Base-by-base conservation (phyloP, 2,888 invertebrate species). In the Geophilus truncorum region DNA sequence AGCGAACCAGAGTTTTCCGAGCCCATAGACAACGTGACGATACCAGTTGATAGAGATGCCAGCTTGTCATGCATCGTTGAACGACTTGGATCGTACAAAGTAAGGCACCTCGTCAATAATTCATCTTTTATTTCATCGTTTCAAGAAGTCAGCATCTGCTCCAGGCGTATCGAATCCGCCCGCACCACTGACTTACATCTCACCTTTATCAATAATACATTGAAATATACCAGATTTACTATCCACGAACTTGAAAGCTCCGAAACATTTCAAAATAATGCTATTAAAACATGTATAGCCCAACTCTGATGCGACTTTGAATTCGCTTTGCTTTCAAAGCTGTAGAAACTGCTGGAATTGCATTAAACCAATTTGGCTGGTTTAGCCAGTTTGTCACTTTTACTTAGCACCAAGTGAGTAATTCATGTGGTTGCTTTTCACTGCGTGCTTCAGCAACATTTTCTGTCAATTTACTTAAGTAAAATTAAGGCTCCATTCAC, bases 41-140 rank as follows among this genome's bases (percentile, higher is more conserved):
- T 79, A 23, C 79, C 79, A 51, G 79, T 79, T 30, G 79, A 51
- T 79, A 40, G 79, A 25, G 79, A 79, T 79, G 79, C 79, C 51
- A 79, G 40, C 79, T 51, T 79, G 30, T 79, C 79, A 23, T 79
- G 79, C 32, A 79, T 79, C 51, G 51, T 79, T 51, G 79, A 79
- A 25, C 79, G 28, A 3, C 79, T 79, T 28, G 79, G 79, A 18
- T 25, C 28, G 15, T 79, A 25, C 32, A 23, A 32, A 51, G 79
- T 79, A 51, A 79, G 51, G 32, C 32, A 10, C 23, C 23, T 77
- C 78, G 36, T 77, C 79, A 79, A 51, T 51, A 51, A 51, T 51
- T 51, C 51, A 51, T 51, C 51, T 51, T 51, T 51, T 51, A 51
- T n/a, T 51, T 51, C 51, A 51, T 21, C 51, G 51, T 51, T 51